phyloP scores from a whole-genome alignment of 2,888 invertebrate species.

The Cyaniris semiargus region DNA sequence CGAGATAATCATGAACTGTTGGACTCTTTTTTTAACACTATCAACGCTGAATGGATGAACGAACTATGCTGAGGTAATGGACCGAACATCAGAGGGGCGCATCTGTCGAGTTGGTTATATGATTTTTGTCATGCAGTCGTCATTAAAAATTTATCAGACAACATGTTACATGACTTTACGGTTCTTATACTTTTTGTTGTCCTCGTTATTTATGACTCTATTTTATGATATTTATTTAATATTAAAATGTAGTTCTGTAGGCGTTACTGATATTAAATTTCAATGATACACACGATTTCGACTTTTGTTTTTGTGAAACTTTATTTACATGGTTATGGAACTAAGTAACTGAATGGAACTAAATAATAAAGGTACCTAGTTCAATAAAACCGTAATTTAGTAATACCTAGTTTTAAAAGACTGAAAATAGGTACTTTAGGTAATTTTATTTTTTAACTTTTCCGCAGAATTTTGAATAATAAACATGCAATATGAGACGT shows the following conservation, averaged over 20 bases:
- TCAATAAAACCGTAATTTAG: too few species aligned
- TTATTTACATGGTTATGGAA: not conserved
- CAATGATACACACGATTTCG: not conserved
- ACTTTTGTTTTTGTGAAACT: not conserved
- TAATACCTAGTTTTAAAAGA: too few species aligned
- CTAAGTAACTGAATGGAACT: too few species aligned
- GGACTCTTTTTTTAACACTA: conserved; percentile 28
- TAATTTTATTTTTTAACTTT: not conserved
- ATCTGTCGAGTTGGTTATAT: conserved; percentile 54
- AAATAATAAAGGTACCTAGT: too few species aligned
- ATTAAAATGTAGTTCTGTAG: not conserved
- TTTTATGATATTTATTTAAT: not conserved
- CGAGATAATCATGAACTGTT: conserved; percentile 30
- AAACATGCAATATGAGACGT: not conserved
- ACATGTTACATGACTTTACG: conserved; percentile 31
- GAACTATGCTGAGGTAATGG: conserved; percentile 57
- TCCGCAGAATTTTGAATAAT: not conserved
- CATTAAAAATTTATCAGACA: conserved; percentile 50
- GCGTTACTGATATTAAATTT: not conserved
- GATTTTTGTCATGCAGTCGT: conserved; percentile 44
- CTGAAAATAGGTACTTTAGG: not conserved
- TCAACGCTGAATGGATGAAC: conserved; percentile 38
- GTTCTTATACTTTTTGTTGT: conserved; percentile 25
- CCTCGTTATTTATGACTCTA: not conserved
- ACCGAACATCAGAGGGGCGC: conserved; percentile 61